These are phyloP conservation scores for Amphipoea lucens DNA, from an alignment of 2,888 invertebrate genomes.

Conservation along the genomic window DNA sequence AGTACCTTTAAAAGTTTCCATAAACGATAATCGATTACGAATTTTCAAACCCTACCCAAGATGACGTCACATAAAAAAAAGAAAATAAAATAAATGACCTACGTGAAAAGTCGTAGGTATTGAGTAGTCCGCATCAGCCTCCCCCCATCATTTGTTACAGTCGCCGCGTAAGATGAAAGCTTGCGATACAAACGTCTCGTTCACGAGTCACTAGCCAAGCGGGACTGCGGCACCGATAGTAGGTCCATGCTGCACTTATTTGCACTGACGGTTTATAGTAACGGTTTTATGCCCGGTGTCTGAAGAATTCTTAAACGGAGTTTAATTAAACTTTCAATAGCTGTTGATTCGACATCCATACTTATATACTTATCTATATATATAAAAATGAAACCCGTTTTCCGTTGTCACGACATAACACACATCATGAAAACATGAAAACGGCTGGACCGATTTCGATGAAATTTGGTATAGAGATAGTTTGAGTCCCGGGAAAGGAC, in stretches of 20 bases:
- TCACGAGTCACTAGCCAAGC: slow-evolving; percentile 84
- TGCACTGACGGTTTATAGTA: slow-evolving; percentile 34
- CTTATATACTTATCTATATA: no score
- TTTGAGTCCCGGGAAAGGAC: no score
- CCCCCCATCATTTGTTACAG: slow-evolving; percentile 85
- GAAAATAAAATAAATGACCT: slow-evolving; percentile 61
- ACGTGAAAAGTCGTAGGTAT: slow-evolving; percentile 74
- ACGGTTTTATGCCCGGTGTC: neutral
- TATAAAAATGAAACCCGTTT: no score
- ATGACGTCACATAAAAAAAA: slow-evolving; percentile 56
- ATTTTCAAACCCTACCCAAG: neutral
- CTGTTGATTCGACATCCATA: no score
- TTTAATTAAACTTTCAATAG: no score
- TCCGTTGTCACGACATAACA: no score
- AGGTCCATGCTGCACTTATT: slow-evolving; percentile 52
- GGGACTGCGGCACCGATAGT: slow-evolving; percentile 64
- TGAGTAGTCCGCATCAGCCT: slow-evolving; percentile 51
- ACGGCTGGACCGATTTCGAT: no score
- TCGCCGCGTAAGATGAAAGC: slow-evolving; percentile 87
- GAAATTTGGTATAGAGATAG: no score
- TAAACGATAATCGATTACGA: neutral
- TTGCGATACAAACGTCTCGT: slow-evolving; percentile 83
- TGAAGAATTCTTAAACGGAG: no score
- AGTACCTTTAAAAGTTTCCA: neutral
- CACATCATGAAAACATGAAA: no score